Percentiles rank a stretch among this genome's conserved stretches.
Conservation (phyloP, 1,140 invertebrate species). For the Reticulitermes speratus region DNA sequence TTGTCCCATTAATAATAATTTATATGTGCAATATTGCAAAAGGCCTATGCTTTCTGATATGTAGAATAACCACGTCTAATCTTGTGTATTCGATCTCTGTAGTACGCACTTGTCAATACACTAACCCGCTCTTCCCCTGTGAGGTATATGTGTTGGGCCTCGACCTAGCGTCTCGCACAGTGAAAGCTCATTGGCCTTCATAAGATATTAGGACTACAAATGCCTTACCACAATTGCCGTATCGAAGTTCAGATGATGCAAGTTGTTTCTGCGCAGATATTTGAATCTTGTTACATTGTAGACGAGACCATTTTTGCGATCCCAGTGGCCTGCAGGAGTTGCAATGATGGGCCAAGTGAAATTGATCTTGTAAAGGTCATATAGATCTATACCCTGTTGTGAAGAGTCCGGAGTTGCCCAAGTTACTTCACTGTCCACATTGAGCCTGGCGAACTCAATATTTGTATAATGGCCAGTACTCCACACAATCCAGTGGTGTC, state of each 20-base stretch:
- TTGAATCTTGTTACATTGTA: not conserved
- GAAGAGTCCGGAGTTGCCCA: not conserved
- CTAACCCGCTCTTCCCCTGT: no score
- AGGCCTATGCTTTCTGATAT: no score
- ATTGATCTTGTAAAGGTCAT: conserved; percentile 23
- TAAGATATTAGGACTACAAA: no score
- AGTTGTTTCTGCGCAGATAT: not conserved
- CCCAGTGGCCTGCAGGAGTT: not conserved
- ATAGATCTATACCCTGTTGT: not conserved
- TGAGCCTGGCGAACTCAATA: not conserved
- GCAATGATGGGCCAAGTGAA: conserved; percentile 1
- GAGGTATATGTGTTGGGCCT: no score
- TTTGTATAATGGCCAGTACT: not conserved
- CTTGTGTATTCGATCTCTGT: no score
- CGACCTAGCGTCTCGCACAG: no score
- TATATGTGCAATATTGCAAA: no score
- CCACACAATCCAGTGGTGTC: conserved; percentile 20
- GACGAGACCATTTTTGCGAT: not conserved
- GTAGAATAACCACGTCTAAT: no score
- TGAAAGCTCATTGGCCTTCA: no score
- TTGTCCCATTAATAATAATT: no score
- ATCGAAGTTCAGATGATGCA: not conserved
- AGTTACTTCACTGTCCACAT: conserved; percentile 13
- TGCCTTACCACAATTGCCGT: not conserved
- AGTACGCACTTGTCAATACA: no score